phyloP scores from a whole-genome alignment of 2,888 invertebrate genomes.

The Campoplex capitator region DNA sequence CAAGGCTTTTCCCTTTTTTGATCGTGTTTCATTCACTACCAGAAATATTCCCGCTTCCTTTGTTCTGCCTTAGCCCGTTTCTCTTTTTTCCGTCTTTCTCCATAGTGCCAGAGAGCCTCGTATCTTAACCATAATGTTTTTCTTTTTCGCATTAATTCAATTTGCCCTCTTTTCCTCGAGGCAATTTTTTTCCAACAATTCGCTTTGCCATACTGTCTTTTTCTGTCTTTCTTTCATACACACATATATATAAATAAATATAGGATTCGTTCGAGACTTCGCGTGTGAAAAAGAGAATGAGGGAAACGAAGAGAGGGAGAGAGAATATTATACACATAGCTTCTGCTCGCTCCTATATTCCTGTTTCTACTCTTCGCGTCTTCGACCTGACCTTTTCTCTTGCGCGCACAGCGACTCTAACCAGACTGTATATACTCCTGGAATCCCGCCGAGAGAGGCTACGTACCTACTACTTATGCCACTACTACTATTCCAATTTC shows the following conservation, averaged over 20 bases:
- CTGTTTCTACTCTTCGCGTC: constrained; percentile 48
- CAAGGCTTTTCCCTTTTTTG: constrained; percentile 61
- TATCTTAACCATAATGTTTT: constrained; percentile 66
- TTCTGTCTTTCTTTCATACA: constrained; percentile 28
- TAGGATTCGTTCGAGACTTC: background rate
- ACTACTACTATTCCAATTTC: constrained; percentile 29
- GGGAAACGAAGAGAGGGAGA: background rate
- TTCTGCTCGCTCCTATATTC: constrained; percentile 25
- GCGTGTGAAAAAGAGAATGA: constrained; percentile 5
- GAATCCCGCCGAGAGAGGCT: constrained; percentile 33
- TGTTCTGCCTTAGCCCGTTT: constrained; percentile 2
- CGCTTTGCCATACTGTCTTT: constrained; percentile 40
- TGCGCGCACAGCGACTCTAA: constrained; percentile 34
- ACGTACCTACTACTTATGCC: constrained; percentile 53
- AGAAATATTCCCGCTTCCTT: constrained; percentile 1
- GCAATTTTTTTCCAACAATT: constrained; percentile 71
- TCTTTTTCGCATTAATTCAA: constrained; percentile 79
- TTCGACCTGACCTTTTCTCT: constrained; percentile 41
- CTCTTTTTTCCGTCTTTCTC: constrained; percentile 64
- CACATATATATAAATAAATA: constrained; percentile 1
- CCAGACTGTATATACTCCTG: constrained; percentile 37
- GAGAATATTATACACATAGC: background rate
- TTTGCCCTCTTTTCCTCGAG: constrained; percentile 74
- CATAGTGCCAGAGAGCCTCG: constrained; percentile 42
- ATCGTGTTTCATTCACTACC: constrained; percentile 32